Evolutionary conservation across 2,888 invertebrate genomes (phyloP).

Genomic region (Drosophila austrosaltans): DNA sequence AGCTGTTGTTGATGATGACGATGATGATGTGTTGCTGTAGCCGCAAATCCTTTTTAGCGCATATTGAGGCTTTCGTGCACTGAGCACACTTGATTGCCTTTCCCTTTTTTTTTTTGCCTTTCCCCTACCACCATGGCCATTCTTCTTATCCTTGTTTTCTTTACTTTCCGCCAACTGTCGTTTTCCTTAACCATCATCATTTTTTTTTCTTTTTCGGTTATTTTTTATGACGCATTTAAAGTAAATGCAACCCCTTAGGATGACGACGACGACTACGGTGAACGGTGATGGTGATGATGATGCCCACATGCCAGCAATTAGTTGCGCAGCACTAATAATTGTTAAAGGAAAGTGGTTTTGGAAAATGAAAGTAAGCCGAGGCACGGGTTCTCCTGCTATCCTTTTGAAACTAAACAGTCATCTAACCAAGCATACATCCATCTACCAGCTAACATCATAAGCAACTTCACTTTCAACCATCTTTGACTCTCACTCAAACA

Average conservation of each 20-base stretch:
- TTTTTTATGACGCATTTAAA: conserved; percentile 59
- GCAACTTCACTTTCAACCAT: conserved; percentile 52
- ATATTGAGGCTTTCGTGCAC: conserved; percentile 56
- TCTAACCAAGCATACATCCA: conserved; percentile 9
- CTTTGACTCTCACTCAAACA: conserved; percentile 55
- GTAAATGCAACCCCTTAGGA: conserved; percentile 61
- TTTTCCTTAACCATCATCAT: conserved; percentile 20
- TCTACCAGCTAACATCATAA: conserved; percentile 26
- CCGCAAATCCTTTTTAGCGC: conserved; percentile 65
- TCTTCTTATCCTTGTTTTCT: conserved; percentile 12
- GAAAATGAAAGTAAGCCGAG: conserved; percentile 55
- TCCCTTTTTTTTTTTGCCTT: conserved; percentile 16
- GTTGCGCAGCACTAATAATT: conserved; percentile 53
- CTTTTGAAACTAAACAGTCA: conserved; percentile 5
- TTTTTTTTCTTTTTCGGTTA: conserved; percentile 21
- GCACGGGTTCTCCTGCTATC: conserved; percentile 43
- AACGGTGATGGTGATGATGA: conserved; percentile 5
- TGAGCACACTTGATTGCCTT: conserved; percentile 53
- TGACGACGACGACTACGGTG: too few relatives aligned
- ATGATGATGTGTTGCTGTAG: conserved; percentile 64
- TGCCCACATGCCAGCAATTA: conserved; percentile 67
- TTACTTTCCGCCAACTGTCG: conserved; percentile 55
- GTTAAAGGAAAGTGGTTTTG: conserved; percentile 53
- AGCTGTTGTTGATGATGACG: conserved; percentile 38
- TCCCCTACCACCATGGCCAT: conserved; percentile 17